Evolutionary conservation across 2,888 invertebrate genomes (phyloP).

Genomic region (Pilophorus perplexus): DNA sequence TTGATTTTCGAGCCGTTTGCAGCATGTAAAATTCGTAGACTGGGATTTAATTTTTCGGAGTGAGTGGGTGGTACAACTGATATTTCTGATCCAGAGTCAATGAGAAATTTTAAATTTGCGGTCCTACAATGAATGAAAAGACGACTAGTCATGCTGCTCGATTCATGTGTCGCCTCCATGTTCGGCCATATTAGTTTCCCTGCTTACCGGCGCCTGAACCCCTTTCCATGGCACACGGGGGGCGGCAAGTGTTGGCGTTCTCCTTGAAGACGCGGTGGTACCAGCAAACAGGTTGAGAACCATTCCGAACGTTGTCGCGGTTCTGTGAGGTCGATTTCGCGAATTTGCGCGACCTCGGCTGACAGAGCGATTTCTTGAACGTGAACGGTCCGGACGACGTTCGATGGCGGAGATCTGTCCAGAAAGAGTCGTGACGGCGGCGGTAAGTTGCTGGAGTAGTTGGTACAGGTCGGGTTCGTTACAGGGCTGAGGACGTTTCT

Average conservation of each 20-base stretch:
- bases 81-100: conserved; percentile 43
- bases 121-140: conserved; percentile 9
- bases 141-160: conserved; percentile 1
- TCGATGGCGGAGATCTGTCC: too few relatives aligned
- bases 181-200: conserved; percentile 25
- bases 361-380: too few relatives aligned
- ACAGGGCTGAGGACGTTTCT: too few relatives aligned
- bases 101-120: conserved; percentile 26
- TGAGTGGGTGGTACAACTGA: conserved; percentile 34
- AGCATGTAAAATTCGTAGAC: conserved; percentile 45
- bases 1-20: conserved; percentile 47
- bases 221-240: too few relatives aligned
- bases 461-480: background rate
- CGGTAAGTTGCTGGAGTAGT: background rate
- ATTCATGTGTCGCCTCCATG: background rate
- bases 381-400: too few relatives aligned
- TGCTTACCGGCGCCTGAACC: background rate
- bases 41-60: background rate
- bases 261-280: background rate
- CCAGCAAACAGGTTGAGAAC: background rate
- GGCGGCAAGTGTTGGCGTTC: background rate
- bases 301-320: too few relatives aligned
- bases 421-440: background rate
- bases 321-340: too few relatives aligned
- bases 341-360: background rate